Percentiles rank a stretch among this genome's conserved stretches.
Conservation (phyloP, 2,888 invertebrate species). For the Sarcophaga rosellei region DNA sequence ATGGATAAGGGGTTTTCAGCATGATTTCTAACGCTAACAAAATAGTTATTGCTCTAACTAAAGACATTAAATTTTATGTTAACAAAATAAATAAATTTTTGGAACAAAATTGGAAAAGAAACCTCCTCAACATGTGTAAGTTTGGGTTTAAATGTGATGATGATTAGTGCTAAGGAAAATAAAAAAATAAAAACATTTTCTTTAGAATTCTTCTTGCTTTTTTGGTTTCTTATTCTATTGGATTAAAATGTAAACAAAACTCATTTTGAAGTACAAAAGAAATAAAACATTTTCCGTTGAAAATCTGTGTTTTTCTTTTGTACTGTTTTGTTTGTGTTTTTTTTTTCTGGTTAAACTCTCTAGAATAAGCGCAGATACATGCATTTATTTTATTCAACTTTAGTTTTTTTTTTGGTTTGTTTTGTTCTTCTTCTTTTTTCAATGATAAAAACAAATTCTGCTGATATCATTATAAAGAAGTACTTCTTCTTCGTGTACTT, state of each 20-base stretch:
- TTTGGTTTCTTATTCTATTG: slow-evolving; percentile 17
- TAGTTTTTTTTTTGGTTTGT: slow-evolving; percentile 1
- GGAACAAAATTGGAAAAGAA: too few relatives aligned
- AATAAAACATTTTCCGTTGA: slow-evolving; percentile 19
- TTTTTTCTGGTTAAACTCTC: slow-evolving; percentile 12
- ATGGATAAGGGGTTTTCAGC: too few relatives aligned
- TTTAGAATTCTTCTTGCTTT: not conserved
- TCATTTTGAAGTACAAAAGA: slow-evolving; percentile 11
- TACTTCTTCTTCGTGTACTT: not conserved
- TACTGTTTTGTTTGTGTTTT: not conserved
- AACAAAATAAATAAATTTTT: not conserved
- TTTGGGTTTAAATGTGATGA: slow-evolving; percentile 31
- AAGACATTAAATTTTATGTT: too few relatives aligned
- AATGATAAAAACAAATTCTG: slow-evolving; percentile 24
- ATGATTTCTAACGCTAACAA: too few relatives aligned
- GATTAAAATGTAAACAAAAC: slow-evolving; percentile 47
- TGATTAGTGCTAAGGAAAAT: not conserved
- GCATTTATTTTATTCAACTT: not conserved
- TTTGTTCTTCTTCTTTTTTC: too few relatives aligned
- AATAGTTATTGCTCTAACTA: too few relatives aligned
- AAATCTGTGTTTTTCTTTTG: too few relatives aligned
- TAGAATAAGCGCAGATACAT: slow-evolving; percentile 16
- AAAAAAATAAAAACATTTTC: slow-evolving; percentile 27
- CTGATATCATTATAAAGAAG: slow-evolving; percentile 20
- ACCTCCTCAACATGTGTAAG: not conserved